A percentile compares a stretch with the other conserved stretches of the same genome.
These are phyloP conservation scores for Xiphophorus couchianus DNA, from an alignment of 2,113 vertebrate genomes.

Conservation along the genomic window DNA sequence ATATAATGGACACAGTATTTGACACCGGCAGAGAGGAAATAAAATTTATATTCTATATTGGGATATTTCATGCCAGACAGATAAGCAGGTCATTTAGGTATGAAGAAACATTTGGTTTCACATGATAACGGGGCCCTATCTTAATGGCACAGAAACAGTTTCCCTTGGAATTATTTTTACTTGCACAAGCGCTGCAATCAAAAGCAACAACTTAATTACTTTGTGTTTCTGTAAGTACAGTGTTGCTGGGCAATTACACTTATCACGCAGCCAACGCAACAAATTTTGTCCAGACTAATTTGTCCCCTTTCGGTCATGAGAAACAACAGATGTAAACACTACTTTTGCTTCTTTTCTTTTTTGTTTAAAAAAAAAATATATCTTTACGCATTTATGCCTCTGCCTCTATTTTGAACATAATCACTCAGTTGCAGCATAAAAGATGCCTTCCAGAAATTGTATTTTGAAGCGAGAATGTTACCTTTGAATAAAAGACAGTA, in stretches of 20 bases:
- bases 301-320: conserved; percentile 22
- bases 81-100: conserved; percentile 1
- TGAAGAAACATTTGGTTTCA: conserved; percentile 11
- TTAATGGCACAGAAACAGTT: conserved; percentile 39
- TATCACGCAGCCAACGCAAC: conserved; percentile 21
- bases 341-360: neutral
- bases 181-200: conserved; percentile 29
- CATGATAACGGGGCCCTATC: conserved; percentile 14
- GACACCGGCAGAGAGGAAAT: conserved; percentile 18
- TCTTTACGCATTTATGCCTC: conserved; percentile 8
- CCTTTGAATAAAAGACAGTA: conserved; percentile 9
- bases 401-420: neutral
- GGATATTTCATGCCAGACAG: neutral
- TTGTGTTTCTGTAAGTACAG: conserved; percentile 27
- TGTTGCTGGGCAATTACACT: conserved; percentile 47
- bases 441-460: neutral
- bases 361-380: neutral
- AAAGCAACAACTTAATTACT: conserved; percentile 47
- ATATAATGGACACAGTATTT: conserved; percentile 44
- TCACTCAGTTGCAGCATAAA: neutral
- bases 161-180: conserved; percentile 24
- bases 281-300: conserved; percentile 33
- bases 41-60: conserved; percentile 20
- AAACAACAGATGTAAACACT: conserved; percentile 9
- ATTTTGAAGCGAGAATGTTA: conserved; percentile 12